A percentile compares a stretch with the other conserved stretches of the same genome.
phyloP scores from a whole-genome alignment of 2,113 vertebrate genomes.

The Otis tarda region DNA sequence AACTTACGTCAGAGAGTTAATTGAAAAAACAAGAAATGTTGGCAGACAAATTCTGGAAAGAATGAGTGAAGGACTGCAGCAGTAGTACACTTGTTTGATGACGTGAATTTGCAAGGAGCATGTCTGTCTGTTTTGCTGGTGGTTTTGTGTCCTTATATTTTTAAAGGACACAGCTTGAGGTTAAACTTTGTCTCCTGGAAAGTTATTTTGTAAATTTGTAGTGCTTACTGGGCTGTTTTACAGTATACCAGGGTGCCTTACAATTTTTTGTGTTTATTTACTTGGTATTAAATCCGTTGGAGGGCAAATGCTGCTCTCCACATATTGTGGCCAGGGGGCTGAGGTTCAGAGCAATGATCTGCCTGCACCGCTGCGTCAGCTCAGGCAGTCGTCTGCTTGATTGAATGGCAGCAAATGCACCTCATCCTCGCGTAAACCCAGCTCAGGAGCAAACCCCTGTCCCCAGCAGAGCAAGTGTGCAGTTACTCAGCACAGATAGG shows the following conservation, averaged over 20 bases:
- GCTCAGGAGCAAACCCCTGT: not conserved
- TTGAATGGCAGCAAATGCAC: not conserved
- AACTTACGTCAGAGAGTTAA: not conserved
- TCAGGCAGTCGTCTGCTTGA: not conserved
- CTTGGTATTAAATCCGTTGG: not conserved
- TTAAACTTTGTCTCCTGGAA: not conserved
- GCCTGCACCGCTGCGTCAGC: not conserved
- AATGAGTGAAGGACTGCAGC: not conserved
- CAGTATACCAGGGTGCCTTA: not conserved
- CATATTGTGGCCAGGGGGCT: accelerated
- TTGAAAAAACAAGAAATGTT: not conserved
- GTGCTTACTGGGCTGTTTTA: not conserved
- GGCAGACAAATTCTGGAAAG: not conserved
- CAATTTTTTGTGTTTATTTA: not conserved
- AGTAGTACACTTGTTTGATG: not conserved
- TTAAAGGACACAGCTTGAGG: not conserved
- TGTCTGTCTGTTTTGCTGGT: not conserved
- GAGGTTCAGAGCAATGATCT: not conserved
- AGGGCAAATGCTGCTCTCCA: not conserved
- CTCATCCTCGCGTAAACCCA: not conserved
- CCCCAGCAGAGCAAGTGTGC: not conserved
- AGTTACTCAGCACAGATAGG: not conserved
- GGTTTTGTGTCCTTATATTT: not conserved
- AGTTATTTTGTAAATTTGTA: not conserved
- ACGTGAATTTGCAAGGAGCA: not conserved